Evolutionary conservation across 1,140 invertebrate species (phyloP), one percentile per base, ranked within the genome.

Genomic region (Drosophila parvula): DNA sequence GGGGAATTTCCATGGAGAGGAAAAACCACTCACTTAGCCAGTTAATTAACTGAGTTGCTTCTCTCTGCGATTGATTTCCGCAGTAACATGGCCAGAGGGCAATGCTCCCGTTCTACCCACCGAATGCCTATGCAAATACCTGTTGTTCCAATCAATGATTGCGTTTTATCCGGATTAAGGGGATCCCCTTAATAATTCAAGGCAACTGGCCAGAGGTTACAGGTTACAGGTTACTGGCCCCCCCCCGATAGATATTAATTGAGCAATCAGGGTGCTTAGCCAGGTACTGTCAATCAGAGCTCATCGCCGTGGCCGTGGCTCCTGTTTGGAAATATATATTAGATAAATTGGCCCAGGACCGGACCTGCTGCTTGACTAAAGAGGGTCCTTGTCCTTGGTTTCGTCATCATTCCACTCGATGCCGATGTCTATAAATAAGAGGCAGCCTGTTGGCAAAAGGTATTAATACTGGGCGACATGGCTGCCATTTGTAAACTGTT

Each of bases 401-500:
- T 11, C 28, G 2, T 7, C 30, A 14, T 1, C 5, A 4, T 27
- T 11, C 16, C 32, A 55, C 51, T 38, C 18, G 34, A 22, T 27
- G 18, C 18, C 32, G 0, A 55, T 45, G 28, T 53, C 68, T 61
- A 45, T 51, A 60, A 51, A 73, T 57, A 69, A 57, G 27, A n/a
- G 27, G 41, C 70, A 16, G 55, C 34, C 67, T 51, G 68, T 73
- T 61, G 50, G 30, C 47, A 47, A 51, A 45, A 61, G 44, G 56
- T 73, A 74, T 73, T 74, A 74, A 74, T 73, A 73, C 67, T 47
- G 45, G 45, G 67, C 68, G 56, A 53, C 56, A 74, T 45, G 70
- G 68, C 34, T 34, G 44, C 65, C 67, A 61, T 74, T 74, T 74
- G 70, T 59, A 71, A 71, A 58, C 34, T 70, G 68, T 71, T 71